These are phyloP conservation scores for Clarias gariepinus DNA, from an alignment of 2,113 vertebrate genomes.

Conservation along the genomic window DNA sequence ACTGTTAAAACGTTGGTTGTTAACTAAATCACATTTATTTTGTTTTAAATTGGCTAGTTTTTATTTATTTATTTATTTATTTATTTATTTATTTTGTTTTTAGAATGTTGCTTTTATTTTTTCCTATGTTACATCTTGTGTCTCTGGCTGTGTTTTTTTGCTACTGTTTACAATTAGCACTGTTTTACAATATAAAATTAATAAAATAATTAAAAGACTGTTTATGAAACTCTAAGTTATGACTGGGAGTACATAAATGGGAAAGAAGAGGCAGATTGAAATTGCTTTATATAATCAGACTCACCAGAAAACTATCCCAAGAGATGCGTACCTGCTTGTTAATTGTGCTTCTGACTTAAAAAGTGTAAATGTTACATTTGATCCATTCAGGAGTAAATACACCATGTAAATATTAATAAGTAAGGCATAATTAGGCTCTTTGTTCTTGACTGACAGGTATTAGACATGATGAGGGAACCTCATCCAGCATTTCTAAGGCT, in stretches of 20 bases:
- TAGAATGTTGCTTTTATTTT: neutral
- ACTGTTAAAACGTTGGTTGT: neutral
- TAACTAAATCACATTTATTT: neutral
- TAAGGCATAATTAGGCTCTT: conserved; percentile 55
- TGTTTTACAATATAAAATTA: too few relatives aligned
- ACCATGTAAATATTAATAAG: conserved; percentile 56
- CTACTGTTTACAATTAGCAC: neutral
- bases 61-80: too few relatives aligned
- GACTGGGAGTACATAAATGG: neutral
- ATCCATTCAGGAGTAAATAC: conserved; percentile 38
- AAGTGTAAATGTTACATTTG: neutral
- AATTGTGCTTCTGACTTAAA: conserved; percentile 21
- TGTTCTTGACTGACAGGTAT: conserved; percentile 70
- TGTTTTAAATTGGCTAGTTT: neutral
- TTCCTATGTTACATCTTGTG: neutral
- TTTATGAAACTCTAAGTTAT: neutral
- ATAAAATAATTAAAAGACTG: too few relatives aligned
- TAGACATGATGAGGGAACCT: conserved; percentile 56
- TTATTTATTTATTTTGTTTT: too few relatives aligned
- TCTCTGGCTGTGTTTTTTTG: neutral
- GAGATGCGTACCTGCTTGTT: conserved; percentile 15
- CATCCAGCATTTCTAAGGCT: neutral
- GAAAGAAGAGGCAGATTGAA: neutral
- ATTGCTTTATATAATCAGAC: neutral
- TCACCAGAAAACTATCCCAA: neutral